Conservation (phyloP, 2,888 invertebrate species). For the Lamellibrachia columna region DNA sequence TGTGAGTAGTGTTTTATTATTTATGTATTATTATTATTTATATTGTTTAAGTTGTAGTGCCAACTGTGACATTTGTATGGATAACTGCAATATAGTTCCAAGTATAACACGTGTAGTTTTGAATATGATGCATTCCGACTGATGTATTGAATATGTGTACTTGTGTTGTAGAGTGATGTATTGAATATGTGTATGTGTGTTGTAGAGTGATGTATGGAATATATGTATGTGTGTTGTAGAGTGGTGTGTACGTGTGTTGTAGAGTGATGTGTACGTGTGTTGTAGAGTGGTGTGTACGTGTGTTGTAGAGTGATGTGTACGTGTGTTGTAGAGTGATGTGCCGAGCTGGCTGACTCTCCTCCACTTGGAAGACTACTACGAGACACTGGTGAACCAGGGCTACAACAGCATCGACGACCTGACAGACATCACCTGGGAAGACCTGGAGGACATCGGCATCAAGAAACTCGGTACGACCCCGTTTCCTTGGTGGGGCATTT, state of each 20-base stretch:
- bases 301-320: not conserved
- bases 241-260: constrained; percentile 18
- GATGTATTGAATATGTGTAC: not conserved
- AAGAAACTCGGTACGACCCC: constrained; percentile 65
- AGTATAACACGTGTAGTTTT: not conserved
- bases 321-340: constrained; percentile 78
- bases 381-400: constrained; percentile 89
- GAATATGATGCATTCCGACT: not conserved
- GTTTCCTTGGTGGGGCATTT: not conserved
- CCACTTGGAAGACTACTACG: constrained; percentile 90
- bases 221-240: not conserved
- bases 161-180: not conserved
- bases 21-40: too few species aligned
- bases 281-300: not conserved
- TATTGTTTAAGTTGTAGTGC: too few species aligned
- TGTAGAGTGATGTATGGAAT: not conserved
- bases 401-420: constrained; percentile 94
- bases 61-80: too few species aligned
- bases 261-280: constrained; percentile 78
- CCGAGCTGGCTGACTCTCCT: constrained; percentile 91
- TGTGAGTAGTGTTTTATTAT: too few species aligned
- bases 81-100: too few species aligned
- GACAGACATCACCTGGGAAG: constrained; percentile 96
- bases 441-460: constrained; percentile 91
- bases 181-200: not conserved